A percentile compares a stretch with the other conserved stretches of the same genome.
These are phyloP conservation scores for Thumatha senex DNA, from an alignment of 2,888 invertebrate genomes.

Conservation along the genomic window DNA sequence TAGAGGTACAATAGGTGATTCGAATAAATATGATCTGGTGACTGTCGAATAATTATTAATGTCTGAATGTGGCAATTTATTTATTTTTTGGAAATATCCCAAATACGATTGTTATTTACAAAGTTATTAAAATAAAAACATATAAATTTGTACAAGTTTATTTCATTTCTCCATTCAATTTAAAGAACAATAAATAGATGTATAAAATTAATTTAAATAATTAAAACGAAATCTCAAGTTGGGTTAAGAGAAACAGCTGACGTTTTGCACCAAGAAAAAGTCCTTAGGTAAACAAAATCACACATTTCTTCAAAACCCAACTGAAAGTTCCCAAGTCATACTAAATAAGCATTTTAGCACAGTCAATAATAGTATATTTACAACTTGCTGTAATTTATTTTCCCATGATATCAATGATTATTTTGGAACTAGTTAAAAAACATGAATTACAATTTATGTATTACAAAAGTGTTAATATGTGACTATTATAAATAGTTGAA, in stretches of 20 bases:
- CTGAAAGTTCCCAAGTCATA: constrained; percentile 76
- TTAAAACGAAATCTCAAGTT: constrained; percentile 82
- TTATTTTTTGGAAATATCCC: constrained; percentile 17
- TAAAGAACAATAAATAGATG: constrained; percentile 77
- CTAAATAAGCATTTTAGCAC: constrained; percentile 53
- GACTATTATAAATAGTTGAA: constrained; percentile 25
- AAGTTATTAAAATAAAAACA: constrained; percentile 51
- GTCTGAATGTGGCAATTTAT: constrained; percentile 25
- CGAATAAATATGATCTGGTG: constrained; percentile 25
- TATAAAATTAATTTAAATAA: constrained; percentile 69
- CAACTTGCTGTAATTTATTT: constrained; percentile 43
- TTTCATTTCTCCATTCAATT: constrained; percentile 69
- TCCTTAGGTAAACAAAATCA: constrained; percentile 15
- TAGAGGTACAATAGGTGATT: constrained; percentile 4
- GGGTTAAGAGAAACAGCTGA: constrained; percentile 73
- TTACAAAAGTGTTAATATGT: constrained; percentile 33
- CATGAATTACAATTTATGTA: constrained; percentile 25
- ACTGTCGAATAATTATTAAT: not conserved
- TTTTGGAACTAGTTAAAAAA: constrained; percentile 22
- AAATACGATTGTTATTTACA: constrained; percentile 19
- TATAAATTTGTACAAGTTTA: constrained; percentile 77
- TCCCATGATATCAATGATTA: constrained; percentile 16
- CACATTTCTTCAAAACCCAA: constrained; percentile 78
- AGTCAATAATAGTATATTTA: constrained; percentile 64
- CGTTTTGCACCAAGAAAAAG: constrained; percentile 15